Conservation (phyloP, 2,797 vertebrate species). For the Halcyon chelicuti region DNA sequence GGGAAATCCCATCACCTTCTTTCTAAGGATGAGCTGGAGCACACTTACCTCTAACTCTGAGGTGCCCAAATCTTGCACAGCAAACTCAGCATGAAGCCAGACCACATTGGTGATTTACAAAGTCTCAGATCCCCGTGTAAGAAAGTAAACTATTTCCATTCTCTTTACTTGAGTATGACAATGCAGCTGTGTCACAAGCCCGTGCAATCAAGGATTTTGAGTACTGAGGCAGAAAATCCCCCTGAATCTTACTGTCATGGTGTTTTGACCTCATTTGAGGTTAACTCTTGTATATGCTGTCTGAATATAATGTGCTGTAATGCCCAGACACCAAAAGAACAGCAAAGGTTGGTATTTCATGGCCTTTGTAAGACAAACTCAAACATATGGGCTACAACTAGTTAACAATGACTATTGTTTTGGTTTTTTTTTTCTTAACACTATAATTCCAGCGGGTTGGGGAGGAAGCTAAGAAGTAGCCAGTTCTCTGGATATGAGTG, state of each 20-base stretch:
- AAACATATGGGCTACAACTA: background rate
- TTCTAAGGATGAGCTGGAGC: background rate
- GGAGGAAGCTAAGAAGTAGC: background rate
- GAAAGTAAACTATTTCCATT: background rate
- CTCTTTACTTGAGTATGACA: background rate
- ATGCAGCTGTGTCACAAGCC: constrained; percentile 10
- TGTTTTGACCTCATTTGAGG: constrained; percentile 11
- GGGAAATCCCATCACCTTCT: background rate
- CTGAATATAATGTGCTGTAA: background rate
- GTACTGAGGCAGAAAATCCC: constrained; percentile 30
- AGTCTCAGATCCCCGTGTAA: background rate
- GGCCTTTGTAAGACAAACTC: constrained; percentile 4
- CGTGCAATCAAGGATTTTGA: background rate
- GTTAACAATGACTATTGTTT: background rate
- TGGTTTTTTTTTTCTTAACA: background rate
- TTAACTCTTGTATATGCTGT: background rate
- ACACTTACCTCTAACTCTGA: rapidly evolving
- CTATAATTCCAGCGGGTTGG: background rate
- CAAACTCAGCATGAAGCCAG: background rate
- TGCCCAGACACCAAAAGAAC: background rate
- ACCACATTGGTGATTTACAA: background rate
- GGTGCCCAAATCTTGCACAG: background rate
- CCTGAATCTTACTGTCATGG: background rate
- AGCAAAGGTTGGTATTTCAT: constrained; percentile 45
- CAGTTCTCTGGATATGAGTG: background rate